Percentiles rank a stretch among this genome's conserved stretches.
Evolutionary conservation across 2,113 vertebrate genomes (phyloP).

Genomic region (Speoplatyrhinus poulsoni): DNA sequence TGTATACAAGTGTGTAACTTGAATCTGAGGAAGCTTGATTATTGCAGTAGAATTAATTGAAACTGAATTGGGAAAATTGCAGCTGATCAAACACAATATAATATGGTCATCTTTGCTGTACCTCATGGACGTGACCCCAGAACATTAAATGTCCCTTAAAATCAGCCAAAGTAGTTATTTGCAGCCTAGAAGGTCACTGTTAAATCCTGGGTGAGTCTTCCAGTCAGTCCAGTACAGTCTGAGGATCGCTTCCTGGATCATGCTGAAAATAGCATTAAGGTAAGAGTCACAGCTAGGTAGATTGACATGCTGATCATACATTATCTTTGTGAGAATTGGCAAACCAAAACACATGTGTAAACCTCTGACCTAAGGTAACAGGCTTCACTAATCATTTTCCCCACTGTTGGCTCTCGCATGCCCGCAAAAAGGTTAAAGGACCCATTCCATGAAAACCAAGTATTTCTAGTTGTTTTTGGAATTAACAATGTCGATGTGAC

Average conservation of each 20-base stretch:
- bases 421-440: slow-evolving; percentile 2
- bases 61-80: not conserved
- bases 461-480: no score
- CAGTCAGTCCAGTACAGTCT: not conserved
- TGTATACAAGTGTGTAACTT: not conserved
- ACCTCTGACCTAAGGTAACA: not conserved
- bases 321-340: not conserved
- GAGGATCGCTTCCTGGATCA: not conserved
- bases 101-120: not conserved
- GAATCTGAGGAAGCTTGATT: not conserved
- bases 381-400: slow-evolving; percentile 1
- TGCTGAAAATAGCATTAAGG: not conserved
- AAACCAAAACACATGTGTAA: not conserved
- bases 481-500: no score
- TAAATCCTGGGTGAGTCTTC: not conserved
- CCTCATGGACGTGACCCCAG: not conserved
- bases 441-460: no score
- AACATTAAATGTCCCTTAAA: not conserved
- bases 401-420: not conserved
- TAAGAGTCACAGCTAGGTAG: not conserved
- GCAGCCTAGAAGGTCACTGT: not conserved
- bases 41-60: not conserved
- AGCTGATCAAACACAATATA: not conserved
- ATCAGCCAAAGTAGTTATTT: not conserved
- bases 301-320: not conserved